A percentile compares a stretch with the other conserved stretches of the same genome.
These are phyloP conservation scores for Diphyllodes magnificus DNA, from an alignment of 2,113 vertebrate genomes.

Conservation along the genomic window DNA sequence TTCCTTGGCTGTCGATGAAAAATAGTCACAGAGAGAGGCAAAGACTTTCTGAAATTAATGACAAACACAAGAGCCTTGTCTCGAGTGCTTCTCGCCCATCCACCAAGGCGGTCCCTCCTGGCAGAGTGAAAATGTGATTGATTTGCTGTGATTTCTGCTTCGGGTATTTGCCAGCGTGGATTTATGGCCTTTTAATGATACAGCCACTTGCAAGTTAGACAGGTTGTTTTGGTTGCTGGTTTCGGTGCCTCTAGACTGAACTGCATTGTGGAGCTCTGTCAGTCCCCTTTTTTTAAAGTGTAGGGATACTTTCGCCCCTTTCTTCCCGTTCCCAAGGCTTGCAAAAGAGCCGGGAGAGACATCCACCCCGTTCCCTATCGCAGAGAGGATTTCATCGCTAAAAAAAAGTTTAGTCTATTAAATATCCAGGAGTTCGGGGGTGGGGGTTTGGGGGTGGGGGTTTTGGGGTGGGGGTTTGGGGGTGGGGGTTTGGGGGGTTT, in stretches of 20 bases:
- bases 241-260: not conserved
- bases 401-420: not conserved
- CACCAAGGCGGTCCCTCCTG: not conserved
- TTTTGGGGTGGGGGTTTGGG: not conserved
- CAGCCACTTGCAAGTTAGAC: not conserved
- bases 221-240: not conserved
- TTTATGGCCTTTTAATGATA: not conserved
- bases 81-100: accelerated
- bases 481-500: not conserved
- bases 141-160: not conserved
- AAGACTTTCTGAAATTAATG: not conserved
- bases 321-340: accelerated
- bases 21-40: not conserved
- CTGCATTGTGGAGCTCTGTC: accelerated
- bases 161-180: accelerated
- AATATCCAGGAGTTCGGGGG: no score
- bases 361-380: accelerated
- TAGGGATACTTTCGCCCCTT: not conserved
- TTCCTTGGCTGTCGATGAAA: not conserved
- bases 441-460: accelerated
- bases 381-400: not conserved
- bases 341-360: not conserved
- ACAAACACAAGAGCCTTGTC: not conserved
- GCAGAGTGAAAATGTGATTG: not conserved
- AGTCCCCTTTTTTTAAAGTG: not conserved